A percentile compares a stretch with the other conserved stretches of the same genome.
Evolutionary conservation across 1,140 invertebrate genomes (phyloP).

Genomic region (Brachionus manjavacas): DNA sequence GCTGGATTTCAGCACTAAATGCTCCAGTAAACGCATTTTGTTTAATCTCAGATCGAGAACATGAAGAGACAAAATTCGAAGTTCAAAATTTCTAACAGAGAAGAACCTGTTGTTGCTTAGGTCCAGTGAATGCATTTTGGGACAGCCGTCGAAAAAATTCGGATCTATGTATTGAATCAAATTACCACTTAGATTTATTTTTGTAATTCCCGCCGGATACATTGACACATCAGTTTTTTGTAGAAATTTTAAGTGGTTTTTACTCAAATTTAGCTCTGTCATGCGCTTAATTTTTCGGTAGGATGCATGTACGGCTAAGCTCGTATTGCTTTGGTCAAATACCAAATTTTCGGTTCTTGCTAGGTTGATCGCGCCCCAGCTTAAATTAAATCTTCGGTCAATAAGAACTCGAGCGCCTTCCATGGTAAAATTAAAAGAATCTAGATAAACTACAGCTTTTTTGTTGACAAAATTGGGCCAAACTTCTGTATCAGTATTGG

Average conservation of each 20-base stretch:
- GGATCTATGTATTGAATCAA: background rate
- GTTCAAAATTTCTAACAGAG: background rate
- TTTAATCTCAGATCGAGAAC: background rate
- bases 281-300: background rate
- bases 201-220: background rate
- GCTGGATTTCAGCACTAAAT: background rate
- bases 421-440: background rate
- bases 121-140: background rate
- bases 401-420: no score
- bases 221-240: background rate
- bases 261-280: background rate
- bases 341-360: background rate
- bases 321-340: background rate
- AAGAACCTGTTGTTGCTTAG: background rate
- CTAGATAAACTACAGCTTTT: background rate
- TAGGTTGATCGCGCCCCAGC: background rate
- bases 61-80: background rate
- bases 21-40: background rate
- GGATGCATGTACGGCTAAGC: background rate
- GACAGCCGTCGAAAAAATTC: background rate
- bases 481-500: background rate
- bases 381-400: background rate
- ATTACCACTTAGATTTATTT: background rate
- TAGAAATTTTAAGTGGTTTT: background rate
- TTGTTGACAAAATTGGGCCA: background rate